Evolutionary conservation across 1,140 invertebrate genomes (phyloP).

Genomic region (Laupala kohalensis): DNA sequence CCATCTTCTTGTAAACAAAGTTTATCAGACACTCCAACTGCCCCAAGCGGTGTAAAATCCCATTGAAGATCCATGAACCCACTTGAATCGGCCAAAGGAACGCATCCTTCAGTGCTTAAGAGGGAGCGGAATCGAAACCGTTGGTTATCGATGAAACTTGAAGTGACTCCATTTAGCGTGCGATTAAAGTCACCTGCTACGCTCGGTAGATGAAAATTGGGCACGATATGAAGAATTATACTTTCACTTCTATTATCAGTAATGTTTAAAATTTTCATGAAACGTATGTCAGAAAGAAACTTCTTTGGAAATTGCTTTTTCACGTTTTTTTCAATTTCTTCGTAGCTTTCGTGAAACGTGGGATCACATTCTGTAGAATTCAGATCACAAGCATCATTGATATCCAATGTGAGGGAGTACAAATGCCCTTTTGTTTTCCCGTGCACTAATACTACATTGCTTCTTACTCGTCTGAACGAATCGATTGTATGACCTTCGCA

Average conservation of each 20-base stretch:
- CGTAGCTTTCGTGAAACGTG: not conserved
- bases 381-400: not conserved
- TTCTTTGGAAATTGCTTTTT: not conserved
- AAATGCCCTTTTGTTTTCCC: not conserved
- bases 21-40: not conserved
- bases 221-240: not conserved
- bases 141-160: not conserved
- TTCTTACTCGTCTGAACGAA: not conserved
- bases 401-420: not conserved
- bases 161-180: not conserved
- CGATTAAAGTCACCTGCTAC: not conserved
- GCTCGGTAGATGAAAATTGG: not conserved
- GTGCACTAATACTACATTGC: not conserved
- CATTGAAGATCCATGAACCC: not conserved
- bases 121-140: not conserved
- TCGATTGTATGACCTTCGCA: not conserved
- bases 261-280: not conserved
- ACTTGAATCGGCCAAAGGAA: not conserved
- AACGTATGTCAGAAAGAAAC: not conserved
- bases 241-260: not conserved
- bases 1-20: not conserved
- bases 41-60: not conserved
- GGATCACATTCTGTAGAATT: not conserved
- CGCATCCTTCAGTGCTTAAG: not conserved
- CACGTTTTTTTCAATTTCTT: not conserved